These are phyloP conservation scores for Peromyscus melanophrys DNA, from an alignment of 2,797 vertebrate genomes.

Conservation along the genomic window DNA sequence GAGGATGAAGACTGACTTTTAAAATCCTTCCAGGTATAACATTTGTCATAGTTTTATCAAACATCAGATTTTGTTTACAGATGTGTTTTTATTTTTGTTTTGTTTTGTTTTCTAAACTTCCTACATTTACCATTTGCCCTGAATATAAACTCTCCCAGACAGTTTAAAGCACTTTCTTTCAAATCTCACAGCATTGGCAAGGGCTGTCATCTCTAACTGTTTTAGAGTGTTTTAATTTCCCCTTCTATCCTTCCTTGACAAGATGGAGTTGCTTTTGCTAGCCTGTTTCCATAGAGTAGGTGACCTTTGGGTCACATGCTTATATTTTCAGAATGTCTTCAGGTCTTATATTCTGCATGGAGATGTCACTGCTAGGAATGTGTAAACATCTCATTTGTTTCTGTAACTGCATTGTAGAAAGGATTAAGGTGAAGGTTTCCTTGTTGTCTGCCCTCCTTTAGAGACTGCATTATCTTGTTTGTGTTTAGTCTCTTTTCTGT, in stretches of 20 bases:
- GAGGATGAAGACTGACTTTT: background rate
- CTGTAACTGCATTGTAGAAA: background rate
- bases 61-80: conserved; percentile 11
- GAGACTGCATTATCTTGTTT: background rate
- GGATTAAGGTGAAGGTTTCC: background rate
- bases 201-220: conserved; percentile 13
- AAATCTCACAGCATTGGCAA: conserved; percentile 1
- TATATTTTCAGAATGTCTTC: conserved; percentile 41
- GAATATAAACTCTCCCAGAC: background rate
- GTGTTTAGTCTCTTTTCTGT: background rate
- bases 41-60: background rate
- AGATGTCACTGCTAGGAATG: background rate
- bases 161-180: background rate
- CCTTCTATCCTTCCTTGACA: background rate
- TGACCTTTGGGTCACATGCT: background rate
- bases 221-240: conserved; percentile 23
- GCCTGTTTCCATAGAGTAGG: background rate
- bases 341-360: background rate
- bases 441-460: background rate
- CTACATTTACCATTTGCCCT: background rate
- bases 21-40: background rate
- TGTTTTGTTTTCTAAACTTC: background rate
- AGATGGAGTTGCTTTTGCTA: background rate
- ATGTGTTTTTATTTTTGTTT: background rate
- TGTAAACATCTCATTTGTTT: conserved; percentile 38